Conservation (phyloP, 2,113 vertebrate genomes). For the Eulacestoma nigropectus region DNA sequence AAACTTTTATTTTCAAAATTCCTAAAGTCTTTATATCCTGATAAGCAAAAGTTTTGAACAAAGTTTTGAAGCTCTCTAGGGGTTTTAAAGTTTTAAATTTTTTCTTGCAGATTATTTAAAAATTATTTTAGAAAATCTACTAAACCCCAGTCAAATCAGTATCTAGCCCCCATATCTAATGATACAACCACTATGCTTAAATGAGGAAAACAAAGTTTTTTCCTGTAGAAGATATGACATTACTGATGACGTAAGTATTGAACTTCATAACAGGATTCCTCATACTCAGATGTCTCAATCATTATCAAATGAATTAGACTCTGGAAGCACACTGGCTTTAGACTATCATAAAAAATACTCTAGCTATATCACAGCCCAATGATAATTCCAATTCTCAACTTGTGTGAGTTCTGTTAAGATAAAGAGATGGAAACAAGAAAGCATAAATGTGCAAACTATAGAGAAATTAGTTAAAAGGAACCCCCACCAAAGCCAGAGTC, state of each 20-base stretch:
- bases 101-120: not conserved
- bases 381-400: not conserved
- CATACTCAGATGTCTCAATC: slow-evolving; percentile 1
- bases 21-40: not conserved
- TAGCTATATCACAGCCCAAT: slow-evolving; percentile 2
- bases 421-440: slow-evolving; percentile 1
- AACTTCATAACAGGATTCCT: not conserved
- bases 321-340: slow-evolving; percentile 23
- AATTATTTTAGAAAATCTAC: not conserved
- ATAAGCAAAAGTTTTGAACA: not conserved
- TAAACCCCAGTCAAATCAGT: not conserved
- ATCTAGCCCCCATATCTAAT: not conserved
- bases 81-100: not conserved
- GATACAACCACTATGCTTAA: not conserved
- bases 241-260: not conserved
- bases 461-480: not conserved
- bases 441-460: not conserved
- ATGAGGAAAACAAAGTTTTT: not conserved
- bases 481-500: not conserved
- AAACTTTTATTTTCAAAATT: not conserved
- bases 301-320: slow-evolving; percentile 11
- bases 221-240: not conserved
- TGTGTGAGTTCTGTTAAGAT: slow-evolving; percentile 14
- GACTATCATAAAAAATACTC: not conserved
- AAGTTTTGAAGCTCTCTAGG: not conserved